Percentiles rank a stretch among this genome's conserved stretches.
Evolutionary conservation across 2,113 vertebrate species (phyloP).

Genomic region (Piaya cayana): DNA sequence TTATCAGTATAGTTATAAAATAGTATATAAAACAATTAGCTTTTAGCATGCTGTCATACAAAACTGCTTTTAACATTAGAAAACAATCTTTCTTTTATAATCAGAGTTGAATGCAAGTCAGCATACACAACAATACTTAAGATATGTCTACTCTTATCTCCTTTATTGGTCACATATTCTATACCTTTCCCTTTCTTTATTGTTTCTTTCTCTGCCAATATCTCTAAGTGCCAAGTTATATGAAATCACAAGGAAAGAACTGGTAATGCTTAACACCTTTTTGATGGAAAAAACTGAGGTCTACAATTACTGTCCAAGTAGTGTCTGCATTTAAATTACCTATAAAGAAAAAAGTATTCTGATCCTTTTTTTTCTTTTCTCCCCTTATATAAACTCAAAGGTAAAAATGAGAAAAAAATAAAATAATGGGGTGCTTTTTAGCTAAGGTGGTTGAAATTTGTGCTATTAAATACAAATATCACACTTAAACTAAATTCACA

Average conservation of each 20-base stretch:
- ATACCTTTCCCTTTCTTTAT: not conserved
- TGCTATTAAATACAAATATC: not conserved
- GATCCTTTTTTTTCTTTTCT: no score
- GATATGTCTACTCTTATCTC: not conserved
- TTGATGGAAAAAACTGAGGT: not conserved
- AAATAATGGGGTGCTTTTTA: not conserved
- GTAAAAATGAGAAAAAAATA: not conserved
- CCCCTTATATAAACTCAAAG: not conserved
- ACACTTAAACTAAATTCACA: not conserved
- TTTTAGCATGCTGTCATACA: slow-evolving; percentile 50
- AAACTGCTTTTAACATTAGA: slow-evolving; percentile 55
- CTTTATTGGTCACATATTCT: not conserved
- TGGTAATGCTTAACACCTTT: not conserved
- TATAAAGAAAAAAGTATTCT: not conserved
- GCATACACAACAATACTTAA: slow-evolving; percentile 1
- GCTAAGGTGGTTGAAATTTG: not conserved
- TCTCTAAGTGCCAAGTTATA: not conserved
- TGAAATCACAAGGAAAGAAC: not conserved
- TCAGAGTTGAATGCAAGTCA: not conserved
- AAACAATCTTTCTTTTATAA: not conserved
- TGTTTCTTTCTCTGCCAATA: not conserved
- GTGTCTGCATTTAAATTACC: not conserved
- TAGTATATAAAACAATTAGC: slow-evolving; percentile 48
- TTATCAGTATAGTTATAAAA: slow-evolving; percentile 25
- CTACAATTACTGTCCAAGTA: not conserved